Conservation (phyloP, 2,113 vertebrate species). For the Podarcis muralis region DNA sequence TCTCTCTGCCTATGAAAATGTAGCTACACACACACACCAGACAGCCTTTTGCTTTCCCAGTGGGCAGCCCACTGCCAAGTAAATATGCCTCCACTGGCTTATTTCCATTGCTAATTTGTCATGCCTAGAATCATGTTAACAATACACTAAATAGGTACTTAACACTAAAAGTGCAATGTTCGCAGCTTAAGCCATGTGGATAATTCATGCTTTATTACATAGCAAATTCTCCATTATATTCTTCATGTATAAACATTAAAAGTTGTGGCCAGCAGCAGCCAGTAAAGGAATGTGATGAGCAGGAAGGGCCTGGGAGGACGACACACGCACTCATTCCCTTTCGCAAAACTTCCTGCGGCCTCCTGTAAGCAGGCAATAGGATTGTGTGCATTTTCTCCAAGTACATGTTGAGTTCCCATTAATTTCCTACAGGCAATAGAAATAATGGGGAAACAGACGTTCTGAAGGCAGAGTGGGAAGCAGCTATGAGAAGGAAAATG, state of each 20-base stretch:
- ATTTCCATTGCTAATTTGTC: background rate
- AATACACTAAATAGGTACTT: too few species aligned
- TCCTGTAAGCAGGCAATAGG: background rate
- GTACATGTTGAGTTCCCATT: background rate
- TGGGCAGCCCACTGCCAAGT: background rate
- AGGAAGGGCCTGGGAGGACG: background rate
- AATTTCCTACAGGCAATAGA: background rate
- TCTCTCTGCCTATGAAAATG: background rate
- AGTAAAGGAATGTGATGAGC: background rate
- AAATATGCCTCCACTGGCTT: background rate
- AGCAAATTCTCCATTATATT: background rate
- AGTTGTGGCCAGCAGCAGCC: background rate
- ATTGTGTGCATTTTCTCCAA: background rate
- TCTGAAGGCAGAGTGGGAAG: background rate
- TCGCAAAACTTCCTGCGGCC: background rate
- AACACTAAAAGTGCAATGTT: background rate
- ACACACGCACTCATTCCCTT: background rate
- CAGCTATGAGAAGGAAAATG: background rate
- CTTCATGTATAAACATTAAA: background rate
- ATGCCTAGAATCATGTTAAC: slow-evolving; percentile 10
- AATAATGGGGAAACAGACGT: background rate
- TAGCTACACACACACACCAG: too few species aligned
- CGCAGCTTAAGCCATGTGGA: background rate
- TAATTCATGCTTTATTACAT: background rate
- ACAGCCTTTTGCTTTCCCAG: background rate